Evolutionary conservation across 1,140 invertebrate genomes (phyloP), one percentile per base, ranked within the genome.

Genomic region (Trichonephila inaurata): DNA sequence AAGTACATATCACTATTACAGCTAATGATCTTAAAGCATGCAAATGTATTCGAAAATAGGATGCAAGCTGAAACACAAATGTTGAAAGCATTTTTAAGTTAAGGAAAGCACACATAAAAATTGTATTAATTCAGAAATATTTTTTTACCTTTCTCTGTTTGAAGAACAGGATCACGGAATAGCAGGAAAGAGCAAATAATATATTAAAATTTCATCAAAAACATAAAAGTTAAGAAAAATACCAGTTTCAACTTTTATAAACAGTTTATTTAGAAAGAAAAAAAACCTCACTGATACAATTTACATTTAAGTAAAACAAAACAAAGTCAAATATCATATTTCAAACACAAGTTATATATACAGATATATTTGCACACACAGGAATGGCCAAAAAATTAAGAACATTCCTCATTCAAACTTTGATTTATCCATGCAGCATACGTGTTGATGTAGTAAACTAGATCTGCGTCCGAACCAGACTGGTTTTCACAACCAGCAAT

Each of bases 141-240:
- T 21, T 60, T 14, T 89, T 90, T 90, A 90, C 89, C 89, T 90
- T 90, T 90, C 89, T 33, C 89, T 90, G 89, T 81, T 51, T 64
- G 51, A 33, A 44, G 64, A 81, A 18, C 89, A 90, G 89, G 89
- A 90, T 60, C 72, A 81, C 28, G 66, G 89, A 51, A 90, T 33
- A 81, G 58, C 44, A 81, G 33, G 66, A 81, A 90, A 77, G 21
- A 90, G 51, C 51, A 90, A 90, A 90, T 90, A n/a, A 60, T 64
- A 44, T n/a, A 81, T 90, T 90, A 81, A 90, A 90, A 90, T 81
- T 90, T 33, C 16, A 81, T 72, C 58, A 61, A 77, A 40, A 89
- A 51, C 14, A 69, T 5, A 87, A 87, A 77, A 18, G 18, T 18
- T 33, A 33, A 77, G 18, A 77, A 77, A 40, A 40, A 40, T 40